A percentile compares a stretch with the other conserved stretches of the same genome.
These are phyloP conservation scores for Piaya cayana DNA, from an alignment of 2,113 vertebrate species.

Conservation along the genomic window DNA sequence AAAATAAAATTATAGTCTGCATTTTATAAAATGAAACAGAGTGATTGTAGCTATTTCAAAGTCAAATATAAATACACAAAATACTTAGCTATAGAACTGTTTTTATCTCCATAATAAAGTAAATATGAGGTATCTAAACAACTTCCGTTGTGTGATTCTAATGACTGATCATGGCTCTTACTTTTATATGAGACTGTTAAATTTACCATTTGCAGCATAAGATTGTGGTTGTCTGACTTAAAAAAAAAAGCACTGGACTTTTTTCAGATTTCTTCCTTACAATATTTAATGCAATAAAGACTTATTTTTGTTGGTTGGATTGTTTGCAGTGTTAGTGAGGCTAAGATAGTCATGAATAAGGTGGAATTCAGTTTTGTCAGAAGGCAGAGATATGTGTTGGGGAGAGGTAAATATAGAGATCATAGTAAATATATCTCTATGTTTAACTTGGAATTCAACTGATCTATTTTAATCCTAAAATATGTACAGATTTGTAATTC, in stretches of 20 bases:
- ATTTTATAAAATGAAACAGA: not conserved
- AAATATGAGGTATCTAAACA: not conserved
- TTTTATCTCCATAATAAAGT: not conserved
- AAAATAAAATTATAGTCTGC: not conserved
- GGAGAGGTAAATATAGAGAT: not conserved
- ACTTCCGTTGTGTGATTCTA: not conserved
- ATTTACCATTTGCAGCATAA: not conserved
- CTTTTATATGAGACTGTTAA: not conserved
- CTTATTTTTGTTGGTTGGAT: not conserved
- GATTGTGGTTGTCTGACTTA: not conserved
- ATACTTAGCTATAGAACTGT: not conserved
- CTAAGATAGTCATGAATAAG: not conserved
- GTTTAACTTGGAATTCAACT: not conserved
- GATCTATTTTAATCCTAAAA: not conserved
- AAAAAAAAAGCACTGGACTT: not conserved
- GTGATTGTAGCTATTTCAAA: not conserved
- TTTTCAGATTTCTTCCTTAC: not conserved
- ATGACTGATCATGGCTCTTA: not conserved
- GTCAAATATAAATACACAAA: not conserved
- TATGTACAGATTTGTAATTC: not conserved
- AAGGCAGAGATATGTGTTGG: not conserved
- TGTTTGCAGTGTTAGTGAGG: not conserved
- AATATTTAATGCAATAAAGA: not conserved
- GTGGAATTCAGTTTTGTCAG: not conserved
- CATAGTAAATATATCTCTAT: not conserved